These are phyloP conservation scores for Esox lucius DNA, from an alignment of 2,797 vertebrate genomes.

Conservation along the genomic window DNA sequence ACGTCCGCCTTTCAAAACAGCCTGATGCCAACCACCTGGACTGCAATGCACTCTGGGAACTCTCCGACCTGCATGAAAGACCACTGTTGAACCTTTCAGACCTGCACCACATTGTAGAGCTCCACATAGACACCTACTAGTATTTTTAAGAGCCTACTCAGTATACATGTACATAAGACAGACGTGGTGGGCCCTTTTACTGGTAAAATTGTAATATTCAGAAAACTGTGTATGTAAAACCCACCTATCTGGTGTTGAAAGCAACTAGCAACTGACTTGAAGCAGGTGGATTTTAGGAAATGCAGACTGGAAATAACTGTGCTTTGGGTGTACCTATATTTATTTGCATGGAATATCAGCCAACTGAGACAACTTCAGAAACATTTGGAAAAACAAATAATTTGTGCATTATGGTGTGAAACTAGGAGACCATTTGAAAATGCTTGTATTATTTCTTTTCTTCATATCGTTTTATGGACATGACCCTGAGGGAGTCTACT, in stretches of 20 bases:
- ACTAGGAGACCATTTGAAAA: too few relatives aligned
- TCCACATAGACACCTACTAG: not conserved
- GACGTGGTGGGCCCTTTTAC: not conserved
- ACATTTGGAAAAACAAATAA: too few relatives aligned
- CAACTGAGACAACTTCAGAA: not conserved
- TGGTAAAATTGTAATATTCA: not conserved
- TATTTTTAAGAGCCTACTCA: not conserved
- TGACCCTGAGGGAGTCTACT: not conserved
- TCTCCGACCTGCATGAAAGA: not conserved
- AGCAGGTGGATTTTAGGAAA: not conserved
- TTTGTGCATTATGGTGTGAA: too few relatives aligned
- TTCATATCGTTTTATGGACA: not conserved
- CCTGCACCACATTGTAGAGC: not conserved
- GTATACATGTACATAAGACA: not conserved
- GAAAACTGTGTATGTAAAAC: not conserved
- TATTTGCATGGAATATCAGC: not conserved
- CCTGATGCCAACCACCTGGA: not conserved
- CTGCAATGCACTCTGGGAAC: not conserved
- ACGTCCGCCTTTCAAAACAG: conserved; percentile 17
- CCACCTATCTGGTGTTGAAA: not conserved
- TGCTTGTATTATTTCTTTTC: too few relatives aligned
- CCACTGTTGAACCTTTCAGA: not conserved
- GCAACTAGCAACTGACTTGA: not conserved
- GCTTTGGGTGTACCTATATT: not conserved
- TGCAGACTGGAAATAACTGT: not conserved